Evolutionary conservation across 2,113 vertebrate species (phyloP).

Genomic region (Microtus richardsoni): DNA sequence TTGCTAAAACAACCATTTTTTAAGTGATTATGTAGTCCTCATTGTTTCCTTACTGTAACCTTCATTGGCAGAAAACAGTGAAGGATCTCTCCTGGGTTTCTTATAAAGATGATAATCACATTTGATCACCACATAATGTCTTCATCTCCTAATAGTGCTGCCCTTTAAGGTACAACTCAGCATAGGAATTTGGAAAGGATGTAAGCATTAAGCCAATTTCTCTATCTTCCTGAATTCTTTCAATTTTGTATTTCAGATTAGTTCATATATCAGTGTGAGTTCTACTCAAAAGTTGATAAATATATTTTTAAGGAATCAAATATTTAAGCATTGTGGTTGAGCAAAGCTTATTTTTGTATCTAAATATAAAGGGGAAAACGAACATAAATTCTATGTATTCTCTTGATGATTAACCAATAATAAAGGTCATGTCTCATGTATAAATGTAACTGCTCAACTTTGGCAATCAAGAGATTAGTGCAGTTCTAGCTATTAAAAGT

Average conservation of each 20-base stretch:
- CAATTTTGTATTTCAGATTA: not conserved
- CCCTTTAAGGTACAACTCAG: not conserved
- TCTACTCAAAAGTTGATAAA: not conserved
- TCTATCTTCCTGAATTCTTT: not conserved
- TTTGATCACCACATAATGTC: accelerated
- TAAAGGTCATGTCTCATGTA: not conserved
- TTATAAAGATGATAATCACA: not conserved
- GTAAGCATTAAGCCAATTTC: not conserved
- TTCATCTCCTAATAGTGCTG: not conserved
- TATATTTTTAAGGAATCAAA: not conserved
- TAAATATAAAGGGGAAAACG: not conserved
- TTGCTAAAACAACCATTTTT: not conserved
- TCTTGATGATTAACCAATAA: not conserved
- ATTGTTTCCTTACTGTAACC: not conserved
- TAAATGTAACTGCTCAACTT: not conserved
- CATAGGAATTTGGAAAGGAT: not conserved
- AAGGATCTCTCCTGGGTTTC: not conserved
- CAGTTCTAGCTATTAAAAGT: not conserved
- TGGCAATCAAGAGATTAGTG: not conserved
- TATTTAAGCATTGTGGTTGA: not conserved
- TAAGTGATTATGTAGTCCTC: not conserved
- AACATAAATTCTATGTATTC: not conserved
- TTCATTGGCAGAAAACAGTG: not conserved
- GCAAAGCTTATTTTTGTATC: not conserved
- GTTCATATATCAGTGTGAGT: not conserved